These are phyloP conservation scores for Motacilla tschutschensis DNA, from an alignment of 2,113 vertebrate genomes.

Conservation along the genomic window DNA sequence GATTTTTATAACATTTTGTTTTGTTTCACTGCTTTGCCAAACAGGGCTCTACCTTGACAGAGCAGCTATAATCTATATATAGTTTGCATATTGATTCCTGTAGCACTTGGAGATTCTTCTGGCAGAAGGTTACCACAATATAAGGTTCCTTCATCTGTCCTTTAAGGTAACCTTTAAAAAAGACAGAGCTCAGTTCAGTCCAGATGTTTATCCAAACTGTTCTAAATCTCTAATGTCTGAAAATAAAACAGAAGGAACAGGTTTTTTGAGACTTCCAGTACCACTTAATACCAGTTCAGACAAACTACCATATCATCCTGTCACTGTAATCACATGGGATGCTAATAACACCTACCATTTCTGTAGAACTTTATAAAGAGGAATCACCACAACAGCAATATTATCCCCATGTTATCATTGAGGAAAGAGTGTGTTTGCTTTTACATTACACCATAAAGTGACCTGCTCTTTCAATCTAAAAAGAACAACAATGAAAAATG, in stretches of 20 bases:
- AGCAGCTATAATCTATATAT: background rate
- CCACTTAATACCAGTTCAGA: constrained; percentile 37
- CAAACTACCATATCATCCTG: constrained; percentile 29
- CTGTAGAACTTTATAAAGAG: constrained; percentile 12
- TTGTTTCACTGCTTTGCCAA: background rate
- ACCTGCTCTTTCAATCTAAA: background rate
- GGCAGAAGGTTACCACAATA: constrained; percentile 4
- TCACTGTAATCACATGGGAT: constrained; percentile 36
- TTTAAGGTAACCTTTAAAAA: constrained; percentile 28
- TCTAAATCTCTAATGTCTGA: constrained; percentile 3
- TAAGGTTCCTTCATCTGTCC: constrained; percentile 13
- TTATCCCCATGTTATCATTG: background rate
- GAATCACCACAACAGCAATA: constrained; percentile 7
- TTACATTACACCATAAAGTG: background rate
- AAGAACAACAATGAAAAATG: background rate
- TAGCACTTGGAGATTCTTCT: constrained; percentile 15
- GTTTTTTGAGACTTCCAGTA: constrained; percentile 1
- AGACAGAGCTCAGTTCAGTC: background rate
- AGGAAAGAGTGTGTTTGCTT: background rate
- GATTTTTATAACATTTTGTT: background rate
- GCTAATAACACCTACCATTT: constrained; percentile 6
- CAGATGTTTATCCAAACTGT: constrained; percentile 32
- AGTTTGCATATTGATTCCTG: constrained; percentile 37
- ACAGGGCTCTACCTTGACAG: background rate
- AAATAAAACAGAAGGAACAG: constrained; percentile 16